Percentiles rank a stretch among this genome's conserved stretches.
Conservation (phyloP, 2,113 vertebrate genomes). For the Coturnix japonica region DNA sequence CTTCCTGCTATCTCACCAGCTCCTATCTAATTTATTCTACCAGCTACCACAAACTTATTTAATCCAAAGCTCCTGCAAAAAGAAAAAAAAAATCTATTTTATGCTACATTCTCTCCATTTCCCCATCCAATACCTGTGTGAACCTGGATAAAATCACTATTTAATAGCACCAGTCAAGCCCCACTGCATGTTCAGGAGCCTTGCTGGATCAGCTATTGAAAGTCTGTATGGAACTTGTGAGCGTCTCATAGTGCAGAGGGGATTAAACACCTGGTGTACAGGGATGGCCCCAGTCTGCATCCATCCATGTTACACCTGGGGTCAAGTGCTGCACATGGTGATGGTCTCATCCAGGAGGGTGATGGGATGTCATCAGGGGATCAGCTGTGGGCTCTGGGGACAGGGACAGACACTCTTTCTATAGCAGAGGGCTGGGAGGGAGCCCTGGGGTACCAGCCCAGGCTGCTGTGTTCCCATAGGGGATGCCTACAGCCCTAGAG, state of each 20-base stretch:
- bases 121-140: background rate
- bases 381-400: too few relatives aligned
- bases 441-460: background rate
- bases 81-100: background rate
- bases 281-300: background rate
- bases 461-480: too few relatives aligned
- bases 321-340: accelerated
- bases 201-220: conserved; percentile 44
- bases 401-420: accelerated
- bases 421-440: background rate
- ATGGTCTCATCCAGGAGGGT: background rate
- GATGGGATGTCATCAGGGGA: background rate
- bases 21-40: conserved; percentile 12
- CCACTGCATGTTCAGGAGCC: conserved; percentile 12
- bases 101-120: background rate
- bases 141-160: conserved; percentile 59
- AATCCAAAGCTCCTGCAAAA: conserved; percentile 17
- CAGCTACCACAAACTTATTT: conserved; percentile 8
- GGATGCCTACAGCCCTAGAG: accelerated
- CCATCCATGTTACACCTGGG: background rate
- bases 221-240: background rate
- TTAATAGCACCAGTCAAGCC: conserved; percentile 59
- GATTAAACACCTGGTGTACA: background rate
- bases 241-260: background rate
- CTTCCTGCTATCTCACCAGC: background rate